Evolutionary conservation across 2,888 invertebrate species (phyloP).

Genomic region (Macrosiphum euphorbiae): DNA sequence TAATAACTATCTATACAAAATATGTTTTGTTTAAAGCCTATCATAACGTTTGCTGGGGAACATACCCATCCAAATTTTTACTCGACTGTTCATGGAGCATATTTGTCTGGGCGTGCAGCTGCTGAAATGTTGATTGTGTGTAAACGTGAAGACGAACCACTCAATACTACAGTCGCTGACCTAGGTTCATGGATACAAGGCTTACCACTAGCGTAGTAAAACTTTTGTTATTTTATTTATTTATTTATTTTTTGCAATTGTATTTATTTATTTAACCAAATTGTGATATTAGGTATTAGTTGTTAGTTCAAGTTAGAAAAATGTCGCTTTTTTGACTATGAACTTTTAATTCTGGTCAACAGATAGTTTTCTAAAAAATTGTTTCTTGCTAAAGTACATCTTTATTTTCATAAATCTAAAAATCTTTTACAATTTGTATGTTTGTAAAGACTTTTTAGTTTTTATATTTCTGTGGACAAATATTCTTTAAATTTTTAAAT

Average conservation of each 20-base stretch:
- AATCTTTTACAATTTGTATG: background rate
- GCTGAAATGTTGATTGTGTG: constrained; percentile 79
- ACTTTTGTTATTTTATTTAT: constrained; percentile 35
- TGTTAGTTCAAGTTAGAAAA: constrained; percentile 49
- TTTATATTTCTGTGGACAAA: constrained; percentile 18
- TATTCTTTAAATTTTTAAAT: constrained; percentile 1
- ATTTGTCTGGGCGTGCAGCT: constrained; percentile 86
- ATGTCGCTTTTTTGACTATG: constrained; percentile 31
- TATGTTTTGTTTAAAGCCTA: constrained; percentile 75
- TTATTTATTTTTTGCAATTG: constrained; percentile 38
- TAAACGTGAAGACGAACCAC: constrained; percentile 71
- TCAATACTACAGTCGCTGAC: constrained; percentile 84
- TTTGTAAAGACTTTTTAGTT: constrained; percentile 30
- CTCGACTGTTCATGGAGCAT: constrained; percentile 95
- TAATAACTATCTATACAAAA: background rate
- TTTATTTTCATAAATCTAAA: constrained; percentile 39
- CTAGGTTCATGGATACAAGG: constrained; percentile 91
- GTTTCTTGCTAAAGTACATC: background rate
- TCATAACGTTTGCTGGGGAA: constrained; percentile 92
- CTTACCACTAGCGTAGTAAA: constrained; percentile 78
- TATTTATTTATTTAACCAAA: constrained; percentile 62
- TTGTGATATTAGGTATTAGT: constrained; percentile 63
- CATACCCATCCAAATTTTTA: constrained; percentile 95
- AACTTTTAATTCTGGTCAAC: constrained; percentile 1
- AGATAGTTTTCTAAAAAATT: background rate